Conservation (phyloP, 2,797 vertebrate species). For the Triplophysa bombifrons region DNA sequence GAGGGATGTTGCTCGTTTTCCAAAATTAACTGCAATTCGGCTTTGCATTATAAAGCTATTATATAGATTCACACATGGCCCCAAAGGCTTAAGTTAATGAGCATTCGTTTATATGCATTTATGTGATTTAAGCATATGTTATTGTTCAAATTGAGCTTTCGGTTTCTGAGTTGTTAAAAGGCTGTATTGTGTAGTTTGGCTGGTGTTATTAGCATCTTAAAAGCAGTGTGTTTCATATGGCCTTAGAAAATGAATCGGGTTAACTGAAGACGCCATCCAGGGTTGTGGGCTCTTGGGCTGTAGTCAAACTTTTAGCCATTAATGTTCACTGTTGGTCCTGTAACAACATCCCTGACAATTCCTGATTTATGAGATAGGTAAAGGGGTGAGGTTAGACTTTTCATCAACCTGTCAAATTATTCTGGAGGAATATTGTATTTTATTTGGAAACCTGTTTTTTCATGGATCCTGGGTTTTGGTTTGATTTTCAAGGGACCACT, state of each 20-base stretch:
- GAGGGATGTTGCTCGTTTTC: slow-evolving; percentile 52
- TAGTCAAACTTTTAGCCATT: not conserved
- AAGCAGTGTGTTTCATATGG: not conserved
- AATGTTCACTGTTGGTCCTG: not conserved
- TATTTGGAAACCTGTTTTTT: not conserved
- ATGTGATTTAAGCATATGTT: not conserved
- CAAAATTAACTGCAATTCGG: slow-evolving; percentile 48
- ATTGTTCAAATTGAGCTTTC: not conserved
- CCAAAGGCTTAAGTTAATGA: slow-evolving; percentile 2
- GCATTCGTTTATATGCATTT: not conserved
- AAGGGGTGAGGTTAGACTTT: not conserved
- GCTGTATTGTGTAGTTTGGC: not conserved
- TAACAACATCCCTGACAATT: not conserved
- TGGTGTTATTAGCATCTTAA: not conserved
- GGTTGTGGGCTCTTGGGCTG: not conserved
- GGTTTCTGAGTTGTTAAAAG: not conserved
- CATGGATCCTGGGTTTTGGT: not conserved
- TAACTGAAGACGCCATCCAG: not conserved
- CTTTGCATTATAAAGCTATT: slow-evolving; percentile 39
- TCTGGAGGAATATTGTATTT: not conserved
- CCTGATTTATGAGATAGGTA: not conserved
- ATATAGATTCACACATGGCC: slow-evolving; percentile 22
- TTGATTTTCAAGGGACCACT: not conserved
- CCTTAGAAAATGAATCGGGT: not conserved
- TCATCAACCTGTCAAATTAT: not conserved